Evolutionary conservation across 2,797 vertebrate genomes (phyloP), one percentile per base, ranked within the genome.

Genomic region (Platyrinchus mystaceus): DNA sequence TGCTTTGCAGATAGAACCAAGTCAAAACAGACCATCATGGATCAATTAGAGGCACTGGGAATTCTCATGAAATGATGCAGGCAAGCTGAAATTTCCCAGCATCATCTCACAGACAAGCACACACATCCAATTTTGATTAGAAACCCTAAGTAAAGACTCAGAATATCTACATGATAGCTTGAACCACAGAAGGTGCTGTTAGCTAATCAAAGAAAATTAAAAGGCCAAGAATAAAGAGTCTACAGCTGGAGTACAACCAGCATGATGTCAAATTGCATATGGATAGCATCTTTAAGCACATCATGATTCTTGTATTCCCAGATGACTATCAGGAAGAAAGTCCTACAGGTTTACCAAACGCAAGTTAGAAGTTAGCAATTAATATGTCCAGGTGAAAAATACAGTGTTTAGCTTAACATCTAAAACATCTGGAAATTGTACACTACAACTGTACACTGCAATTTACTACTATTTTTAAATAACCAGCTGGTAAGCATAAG

Each of bases 191-290:
- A 95, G 81, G 79, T 95, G 87, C 93, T 94, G 89, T 85, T 92
- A 87, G 87, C 64, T 95, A 89, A 93, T 92, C 68, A 91, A 8
- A 87, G 90, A 93, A 94, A 95, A 95, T 90, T 95, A 96, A 93
- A 95, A 95, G 90, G 71, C 91, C 89, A 81, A 47, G 58, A 93
- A 91, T 93, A 89, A 90, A 95, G 68, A 93, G 55, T 53, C 68
- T 74, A 58, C 92, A 94, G 86, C 88, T 83, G 93, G 68, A 94
- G 22, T 39, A 95, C 6, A 46, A 95, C 58, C 87, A 94, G 78
- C 55, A 68, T 59, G 66, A 95, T 92, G 93, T 93, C 93, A 93
- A 80, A 91, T 19, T 66, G 59, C 92, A 92, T 83, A 93, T 87
- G 94, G 94, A 95, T 44, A 94, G 63, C 89, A 89, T 92, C 87